Evolutionary conservation across 2,113 vertebrate genomes (phyloP), one percentile per base, ranked within the genome.

Genomic region (Crocuta crocuta): DNA sequence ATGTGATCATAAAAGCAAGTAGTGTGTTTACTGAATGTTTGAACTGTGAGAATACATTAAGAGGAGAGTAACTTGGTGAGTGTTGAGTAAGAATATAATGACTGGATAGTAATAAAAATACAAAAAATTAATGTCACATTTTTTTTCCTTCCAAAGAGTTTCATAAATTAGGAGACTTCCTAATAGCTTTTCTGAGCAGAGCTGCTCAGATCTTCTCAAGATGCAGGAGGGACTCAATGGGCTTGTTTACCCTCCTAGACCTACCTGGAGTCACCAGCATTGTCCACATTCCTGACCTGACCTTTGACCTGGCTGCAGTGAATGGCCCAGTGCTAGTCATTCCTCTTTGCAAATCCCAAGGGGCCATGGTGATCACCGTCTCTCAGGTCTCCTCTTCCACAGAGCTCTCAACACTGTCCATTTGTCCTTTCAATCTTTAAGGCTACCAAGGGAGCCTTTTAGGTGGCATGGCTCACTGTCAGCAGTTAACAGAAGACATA

Each of bases 231-330:
- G 43, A 87, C 91, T 79, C 58, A 80, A 66, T 5, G 74, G 70
- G 45, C n/a, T 94, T 70, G 79, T 96, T 96, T 95, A 93, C 97
- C 96, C 97, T 98, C 98, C 98, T 98, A 90, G 91, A 98, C 98
- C 98, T 98, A 98, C 98, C 98, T 98, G 97, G 88, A 98, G 82
- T 98, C 97, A 98, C 92, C 98, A 97, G 97, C 97, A 98, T 97
- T 94, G 98, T 98, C 98, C 98, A 98, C 71, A 97, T 92, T 98
- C 97, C 98, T 98, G 98, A 98, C 98, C 98, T 98, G 98, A 98
- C 98, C 95, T 98, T 97, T 97, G 98, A 97, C 98, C 98, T 98
- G 98, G 98, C 97, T 95, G 97, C 88, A 82, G 97, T 97, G 98
- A 97, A 92, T 94, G 97, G 97, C 95, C 85, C 98, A 96, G 85